A percentile compares a stretch with the other conserved stretches of the same genome.
phyloP scores from a whole-genome alignment of 2,113 vertebrate genomes.

The Suncus etruscus region DNA sequence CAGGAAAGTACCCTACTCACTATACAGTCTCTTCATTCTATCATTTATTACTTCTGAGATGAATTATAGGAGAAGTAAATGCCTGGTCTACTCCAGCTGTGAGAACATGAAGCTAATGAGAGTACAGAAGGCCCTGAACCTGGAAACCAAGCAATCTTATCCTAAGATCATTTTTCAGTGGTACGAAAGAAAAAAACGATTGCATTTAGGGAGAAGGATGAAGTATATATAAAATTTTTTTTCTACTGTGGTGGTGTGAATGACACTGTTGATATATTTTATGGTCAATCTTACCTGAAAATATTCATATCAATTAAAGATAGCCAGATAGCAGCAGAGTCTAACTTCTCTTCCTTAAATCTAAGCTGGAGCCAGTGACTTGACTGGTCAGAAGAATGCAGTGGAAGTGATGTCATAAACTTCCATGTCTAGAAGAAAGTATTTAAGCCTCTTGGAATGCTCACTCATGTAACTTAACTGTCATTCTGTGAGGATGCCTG shows the following conservation, averaged over 20 bases:
- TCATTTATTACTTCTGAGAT: constrained; percentile 11
- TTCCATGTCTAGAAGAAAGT: background rate
- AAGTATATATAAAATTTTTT: background rate
- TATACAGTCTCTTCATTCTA: too few species aligned
- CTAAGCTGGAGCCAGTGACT: background rate
- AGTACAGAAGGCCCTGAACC: background rate
- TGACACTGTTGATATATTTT: background rate
- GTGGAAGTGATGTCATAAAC: background rate
- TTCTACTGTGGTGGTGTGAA: constrained; percentile 47
- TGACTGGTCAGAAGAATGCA: background rate
- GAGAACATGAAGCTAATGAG: background rate
- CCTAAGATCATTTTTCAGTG: background rate
- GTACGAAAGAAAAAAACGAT: background rate
- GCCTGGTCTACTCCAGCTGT: background rate
- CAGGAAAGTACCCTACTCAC: background rate
- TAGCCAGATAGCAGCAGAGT: background rate
- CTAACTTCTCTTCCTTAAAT: background rate
- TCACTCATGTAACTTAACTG: background rate
- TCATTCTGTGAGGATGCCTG: background rate
- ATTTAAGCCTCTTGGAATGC: background rate
- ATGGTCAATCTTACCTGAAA: background rate
- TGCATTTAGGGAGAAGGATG: constrained; percentile 6
- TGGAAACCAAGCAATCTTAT: background rate
- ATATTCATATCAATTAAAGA: constrained; percentile 22
- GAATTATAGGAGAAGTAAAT: constrained; percentile 16